Percentiles rank a stretch among this genome's conserved stretches.
phyloP scores from a whole-genome alignment of 2,113 vertebrate genomes.

The Actenoides hombroni region DNA sequence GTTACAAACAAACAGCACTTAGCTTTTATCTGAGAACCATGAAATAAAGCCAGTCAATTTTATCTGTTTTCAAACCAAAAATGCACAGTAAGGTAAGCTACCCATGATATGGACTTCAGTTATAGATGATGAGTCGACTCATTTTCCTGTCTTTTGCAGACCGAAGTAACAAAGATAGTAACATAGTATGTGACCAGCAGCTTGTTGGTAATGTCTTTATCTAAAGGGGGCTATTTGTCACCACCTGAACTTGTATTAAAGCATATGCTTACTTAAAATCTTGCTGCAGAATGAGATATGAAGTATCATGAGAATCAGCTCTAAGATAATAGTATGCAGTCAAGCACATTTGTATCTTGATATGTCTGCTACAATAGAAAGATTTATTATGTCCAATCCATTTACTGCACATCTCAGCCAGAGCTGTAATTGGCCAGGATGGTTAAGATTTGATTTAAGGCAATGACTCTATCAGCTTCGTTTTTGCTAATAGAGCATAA shows the following conservation, averaged over 20 bases:
- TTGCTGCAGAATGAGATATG: background rate
- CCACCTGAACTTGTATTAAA: background rate
- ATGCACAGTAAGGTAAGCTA: background rate
- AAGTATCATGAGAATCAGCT: conserved; percentile 11
- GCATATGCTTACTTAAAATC: background rate
- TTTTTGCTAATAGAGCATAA: background rate
- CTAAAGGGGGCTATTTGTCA: background rate
- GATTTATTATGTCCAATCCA: conserved; percentile 8
- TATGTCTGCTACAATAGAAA: background rate
- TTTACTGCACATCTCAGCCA: background rate
- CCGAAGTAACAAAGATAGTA: background rate
- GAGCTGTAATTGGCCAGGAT: background rate
- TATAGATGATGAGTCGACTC: accelerated
- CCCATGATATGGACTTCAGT: background rate
- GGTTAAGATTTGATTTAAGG: conserved; percentile 29
- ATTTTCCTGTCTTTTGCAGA: background rate
- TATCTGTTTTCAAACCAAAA: background rate
- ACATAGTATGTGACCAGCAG: background rate
- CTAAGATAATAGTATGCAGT: background rate
- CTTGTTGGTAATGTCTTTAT: background rate
- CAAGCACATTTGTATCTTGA: background rate
- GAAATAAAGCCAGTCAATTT: background rate
- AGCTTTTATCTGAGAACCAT: background rate
- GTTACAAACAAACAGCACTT: background rate
- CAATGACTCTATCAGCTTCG: background rate